Percentiles rank a stretch among this genome's conserved stretches.
These are phyloP conservation scores for Adineta ricciae DNA, from an alignment of 2,888 invertebrate genomes.

Conservation along the genomic window DNA sequence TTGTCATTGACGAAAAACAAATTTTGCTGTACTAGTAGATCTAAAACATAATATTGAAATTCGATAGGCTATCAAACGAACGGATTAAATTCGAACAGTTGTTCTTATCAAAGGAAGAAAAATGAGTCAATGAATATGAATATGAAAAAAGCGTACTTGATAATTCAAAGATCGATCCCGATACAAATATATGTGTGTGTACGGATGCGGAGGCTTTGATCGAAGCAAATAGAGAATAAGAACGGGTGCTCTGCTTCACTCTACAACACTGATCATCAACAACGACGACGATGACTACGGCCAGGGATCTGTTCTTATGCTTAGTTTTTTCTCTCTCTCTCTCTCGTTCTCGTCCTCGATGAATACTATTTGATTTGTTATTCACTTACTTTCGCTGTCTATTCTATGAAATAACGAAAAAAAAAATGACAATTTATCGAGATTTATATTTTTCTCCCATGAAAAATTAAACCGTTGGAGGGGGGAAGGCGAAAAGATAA, in stretches of 20 bases:
- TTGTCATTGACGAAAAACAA: not conserved
- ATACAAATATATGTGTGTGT: not conserved
- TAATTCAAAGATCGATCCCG: conserved; percentile 4
- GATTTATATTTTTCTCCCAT: not conserved
- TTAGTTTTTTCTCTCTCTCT: not conserved
- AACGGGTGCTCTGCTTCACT: not conserved
- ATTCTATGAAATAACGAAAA: too few relatives aligned
- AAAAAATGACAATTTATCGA: too few relatives aligned
- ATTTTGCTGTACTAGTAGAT: too few relatives aligned
- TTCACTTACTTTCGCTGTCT: too few relatives aligned
- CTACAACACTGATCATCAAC: not conserved
- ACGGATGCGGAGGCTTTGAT: conserved; percentile 12
- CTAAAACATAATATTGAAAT: not conserved
- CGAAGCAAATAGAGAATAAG: not conserved
- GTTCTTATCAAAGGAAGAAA: not conserved
- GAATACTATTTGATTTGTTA: not conserved
- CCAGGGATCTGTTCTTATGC: not conserved
- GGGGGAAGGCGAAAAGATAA: not conserved
- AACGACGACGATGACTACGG: not conserved
- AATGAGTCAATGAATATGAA: not conserved
- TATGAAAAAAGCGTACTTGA: not conserved
- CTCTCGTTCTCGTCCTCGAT: not conserved
- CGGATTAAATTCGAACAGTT: not conserved
- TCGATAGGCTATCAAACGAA: not conserved
- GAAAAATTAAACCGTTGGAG: not conserved